Evolutionary conservation across 2,797 vertebrate genomes (phyloP).

Genomic region (Falco berigora): DNA sequence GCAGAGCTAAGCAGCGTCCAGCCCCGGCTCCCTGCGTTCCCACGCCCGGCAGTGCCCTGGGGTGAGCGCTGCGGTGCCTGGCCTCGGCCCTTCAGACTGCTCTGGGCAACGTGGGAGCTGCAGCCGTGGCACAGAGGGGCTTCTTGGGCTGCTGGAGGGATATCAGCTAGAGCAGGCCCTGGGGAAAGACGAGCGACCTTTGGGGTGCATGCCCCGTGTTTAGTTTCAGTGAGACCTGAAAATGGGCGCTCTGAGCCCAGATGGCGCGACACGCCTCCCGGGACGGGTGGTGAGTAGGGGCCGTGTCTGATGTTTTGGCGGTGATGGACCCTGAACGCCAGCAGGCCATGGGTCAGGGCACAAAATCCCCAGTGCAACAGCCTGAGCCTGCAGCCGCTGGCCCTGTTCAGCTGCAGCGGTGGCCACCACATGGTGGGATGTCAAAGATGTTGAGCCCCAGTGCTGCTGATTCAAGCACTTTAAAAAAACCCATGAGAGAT

Average conservation of each 20-base stretch:
- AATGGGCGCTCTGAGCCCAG: neutral
- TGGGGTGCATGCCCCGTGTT: rapidly evolving
- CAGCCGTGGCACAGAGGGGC: rapidly evolving
- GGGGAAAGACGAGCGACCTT: neutral
- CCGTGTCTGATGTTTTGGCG: neutral
- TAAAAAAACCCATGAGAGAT: neutral
- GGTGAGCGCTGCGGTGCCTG: rapidly evolving
- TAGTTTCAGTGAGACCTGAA: neutral
- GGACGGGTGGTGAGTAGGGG: neutral
- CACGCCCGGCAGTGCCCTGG: rapidly evolving
- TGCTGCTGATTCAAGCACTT: rapidly evolving
- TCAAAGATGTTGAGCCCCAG: neutral
- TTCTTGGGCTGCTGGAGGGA: neutral
- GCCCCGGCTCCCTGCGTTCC: rapidly evolving
- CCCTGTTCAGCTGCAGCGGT: neutral
- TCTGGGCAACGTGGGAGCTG: rapidly evolving
- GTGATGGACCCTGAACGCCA: neutral
- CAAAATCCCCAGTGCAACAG: neutral
- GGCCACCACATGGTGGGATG: rapidly evolving
- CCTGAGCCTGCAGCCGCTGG: neutral
- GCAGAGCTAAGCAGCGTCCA: rapidly evolving
- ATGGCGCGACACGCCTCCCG: rapidly evolving
- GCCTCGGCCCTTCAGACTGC: rapidly evolving
- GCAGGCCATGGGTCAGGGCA: rapidly evolving
- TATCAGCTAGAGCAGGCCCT: neutral